phyloP scores from a whole-genome alignment of 2,888 invertebrate species.

The Octonoba sinensis region DNA sequence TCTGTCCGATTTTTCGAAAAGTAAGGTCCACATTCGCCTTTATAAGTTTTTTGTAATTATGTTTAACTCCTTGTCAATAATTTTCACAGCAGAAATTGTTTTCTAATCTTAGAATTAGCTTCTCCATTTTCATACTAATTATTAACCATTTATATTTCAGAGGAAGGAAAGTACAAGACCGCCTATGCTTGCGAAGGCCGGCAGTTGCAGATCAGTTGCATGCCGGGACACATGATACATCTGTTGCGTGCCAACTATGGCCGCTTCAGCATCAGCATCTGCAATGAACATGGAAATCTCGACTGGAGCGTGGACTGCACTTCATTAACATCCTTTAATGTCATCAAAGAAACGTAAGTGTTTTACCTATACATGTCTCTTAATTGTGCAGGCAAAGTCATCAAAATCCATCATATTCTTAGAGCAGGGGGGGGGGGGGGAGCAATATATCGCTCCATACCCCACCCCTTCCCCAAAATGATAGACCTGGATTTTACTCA shows the following conservation, averaged over 20 bases:
- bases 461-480: too few relatives aligned
- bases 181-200: constrained; percentile 96
- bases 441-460: background rate
- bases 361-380: background rate
- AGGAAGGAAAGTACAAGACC: constrained; percentile 78
- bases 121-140: too few relatives aligned
- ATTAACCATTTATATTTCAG: constrained; percentile 11
- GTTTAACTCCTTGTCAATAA: too few relatives aligned
- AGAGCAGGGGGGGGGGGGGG: background rate
- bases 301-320: constrained; percentile 97
- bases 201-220: constrained; percentile 88
- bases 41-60: too few relatives aligned
- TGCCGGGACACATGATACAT: constrained; percentile 88
- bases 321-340: constrained; percentile 88
- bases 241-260: constrained; percentile 95
- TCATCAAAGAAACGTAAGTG: constrained; percentile 85
- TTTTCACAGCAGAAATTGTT: background rate
- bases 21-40: too few relatives aligned
- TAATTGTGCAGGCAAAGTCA: too few relatives aligned
- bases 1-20: too few relatives aligned
- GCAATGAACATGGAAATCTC: constrained; percentile 94
- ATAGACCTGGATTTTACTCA: too few relatives aligned
- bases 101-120: background rate
- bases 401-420: background rate
- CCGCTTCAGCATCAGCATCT: constrained; percentile 90